Percentiles rank a stretch among this genome's conserved stretches.
Conservation (phyloP, 2,113 vertebrate species). For the Gambusia affinis region DNA sequence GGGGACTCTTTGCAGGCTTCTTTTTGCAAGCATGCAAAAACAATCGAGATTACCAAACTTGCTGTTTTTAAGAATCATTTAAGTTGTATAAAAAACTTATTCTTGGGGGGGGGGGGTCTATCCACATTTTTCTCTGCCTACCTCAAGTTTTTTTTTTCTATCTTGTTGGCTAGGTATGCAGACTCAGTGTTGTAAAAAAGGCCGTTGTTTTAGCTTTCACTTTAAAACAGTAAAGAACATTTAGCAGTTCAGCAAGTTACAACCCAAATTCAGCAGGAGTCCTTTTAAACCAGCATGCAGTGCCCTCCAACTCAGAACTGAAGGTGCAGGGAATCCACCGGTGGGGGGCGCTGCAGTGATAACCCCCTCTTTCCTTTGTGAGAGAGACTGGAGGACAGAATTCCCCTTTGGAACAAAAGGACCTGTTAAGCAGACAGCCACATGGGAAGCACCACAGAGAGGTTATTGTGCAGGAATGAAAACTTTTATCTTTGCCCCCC, state of each 20-base stretch:
- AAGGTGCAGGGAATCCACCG: slow-evolving; percentile 5
- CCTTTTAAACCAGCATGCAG: neutral
- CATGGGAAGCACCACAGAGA: slow-evolving; percentile 63
- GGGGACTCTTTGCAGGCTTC: neutral
- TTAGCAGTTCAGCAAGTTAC: no score
- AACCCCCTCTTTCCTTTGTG: slow-evolving; percentile 9
- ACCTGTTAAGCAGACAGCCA: slow-evolving; percentile 59
- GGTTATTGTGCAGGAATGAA: slow-evolving; percentile 59
- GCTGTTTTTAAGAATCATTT: no score
- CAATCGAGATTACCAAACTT: neutral
- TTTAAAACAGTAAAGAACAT: neutral
- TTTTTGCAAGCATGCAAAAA: neutral
- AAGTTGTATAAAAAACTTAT: no score
- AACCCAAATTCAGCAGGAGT: neutral
- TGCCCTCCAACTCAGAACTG: slow-evolving; percentile 12
- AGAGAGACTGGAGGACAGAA: slow-evolving; percentile 14
- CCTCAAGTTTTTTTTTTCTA: no score
- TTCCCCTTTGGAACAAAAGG: slow-evolving; percentile 65
- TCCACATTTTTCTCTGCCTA: no score
- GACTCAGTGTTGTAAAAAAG: no score
- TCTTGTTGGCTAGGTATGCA: no score
- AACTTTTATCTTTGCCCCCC: slow-evolving; percentile 37
- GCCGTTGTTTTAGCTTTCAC: neutral
- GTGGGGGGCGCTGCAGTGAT: slow-evolving; percentile 55
- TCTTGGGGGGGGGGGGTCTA: no score